Base-by-base conservation (phyloP, 1,140 invertebrate species). In the Drosophila albomicans region DNA sequence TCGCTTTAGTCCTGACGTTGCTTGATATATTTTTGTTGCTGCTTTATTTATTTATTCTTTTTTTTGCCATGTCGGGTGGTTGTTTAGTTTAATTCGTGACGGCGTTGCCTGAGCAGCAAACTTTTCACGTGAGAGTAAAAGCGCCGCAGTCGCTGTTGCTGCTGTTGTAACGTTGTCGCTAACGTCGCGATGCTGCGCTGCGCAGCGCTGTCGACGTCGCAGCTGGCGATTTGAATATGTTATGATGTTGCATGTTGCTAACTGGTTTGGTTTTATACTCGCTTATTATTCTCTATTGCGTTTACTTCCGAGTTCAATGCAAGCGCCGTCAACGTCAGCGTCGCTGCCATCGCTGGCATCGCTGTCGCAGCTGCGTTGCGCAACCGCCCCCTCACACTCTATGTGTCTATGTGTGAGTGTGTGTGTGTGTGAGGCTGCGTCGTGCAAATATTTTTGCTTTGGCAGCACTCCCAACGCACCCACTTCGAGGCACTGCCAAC, bases 121-220 rank as follows among this genome's bases (percentile, higher is more conserved):
- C 80, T 87, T 87, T 87, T 78, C 84, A 87, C 80, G 84, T 87
- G 84, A 87, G 84, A 87, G 84, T 87, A 87, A 87, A 87, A 87
- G 84, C 84, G 56, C 20, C 43, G 71, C 35, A 38, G 58, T 25
- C 32, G 75, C 13, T 30, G 54, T 11, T 48, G 61, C 54, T 62
- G 51, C 30, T 49, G 70, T 61, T 81, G 71, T 68, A 71, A 79
- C 66, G 64, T 63, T 70, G 78, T 46, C 78, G 78, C 58, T 30
- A 71, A 48, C 78, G 65, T 67, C 57, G 75, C 48, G 71, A 75
- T 63, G 73, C 66, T 75, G 59, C 38, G 45, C 43, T 56, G 30
- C 15, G 10, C 28, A 25, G 5, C 45, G 43, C 41, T 35, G 62
- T 16, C 52, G 28, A 46, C 52, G 67, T 38, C 48, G 56, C 15